phyloP scores from a whole-genome alignment of 2,797 vertebrate genomes.

The Halcyon chelicuti region DNA sequence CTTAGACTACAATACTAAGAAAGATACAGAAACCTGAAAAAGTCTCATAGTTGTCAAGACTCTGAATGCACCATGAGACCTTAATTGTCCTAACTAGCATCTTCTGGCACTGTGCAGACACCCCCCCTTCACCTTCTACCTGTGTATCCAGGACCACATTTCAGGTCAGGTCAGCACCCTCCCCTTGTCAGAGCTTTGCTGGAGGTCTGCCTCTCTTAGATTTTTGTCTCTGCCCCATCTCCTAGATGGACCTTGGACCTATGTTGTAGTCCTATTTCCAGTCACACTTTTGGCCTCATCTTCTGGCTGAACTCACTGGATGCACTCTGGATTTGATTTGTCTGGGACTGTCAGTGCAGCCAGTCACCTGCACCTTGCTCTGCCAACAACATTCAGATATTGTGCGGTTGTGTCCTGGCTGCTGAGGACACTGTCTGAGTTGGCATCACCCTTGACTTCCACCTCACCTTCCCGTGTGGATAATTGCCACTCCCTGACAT shows the following conservation, averaged over 20 bases:
- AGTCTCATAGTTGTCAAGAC: background rate
- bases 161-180: rapidly evolving
- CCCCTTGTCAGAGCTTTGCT: background rate
- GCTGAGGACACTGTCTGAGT: background rate
- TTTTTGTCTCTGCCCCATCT: background rate
- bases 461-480: background rate
- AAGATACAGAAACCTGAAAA: background rate
- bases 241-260: background rate
- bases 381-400: background rate
- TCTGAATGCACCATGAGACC: rapidly evolving
- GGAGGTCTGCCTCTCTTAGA: background rate
- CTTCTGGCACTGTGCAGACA: too few species aligned
- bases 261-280: background rate
- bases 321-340: background rate
- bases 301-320: background rate
- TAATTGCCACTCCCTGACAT: background rate
- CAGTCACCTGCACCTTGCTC: background rate
- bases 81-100: background rate
- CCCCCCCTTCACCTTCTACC: rapidly evolving
- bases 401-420: background rate
- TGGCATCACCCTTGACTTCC: background rate
- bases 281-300: background rate
- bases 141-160: background rate
- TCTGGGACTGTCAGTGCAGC: background rate
- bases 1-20: background rate